A percentile compares a stretch with the other conserved stretches of the same genome.
Evolutionary conservation across 2,113 vertebrate species (phyloP).

Genomic region (Lasiurus cinereus): DNA sequence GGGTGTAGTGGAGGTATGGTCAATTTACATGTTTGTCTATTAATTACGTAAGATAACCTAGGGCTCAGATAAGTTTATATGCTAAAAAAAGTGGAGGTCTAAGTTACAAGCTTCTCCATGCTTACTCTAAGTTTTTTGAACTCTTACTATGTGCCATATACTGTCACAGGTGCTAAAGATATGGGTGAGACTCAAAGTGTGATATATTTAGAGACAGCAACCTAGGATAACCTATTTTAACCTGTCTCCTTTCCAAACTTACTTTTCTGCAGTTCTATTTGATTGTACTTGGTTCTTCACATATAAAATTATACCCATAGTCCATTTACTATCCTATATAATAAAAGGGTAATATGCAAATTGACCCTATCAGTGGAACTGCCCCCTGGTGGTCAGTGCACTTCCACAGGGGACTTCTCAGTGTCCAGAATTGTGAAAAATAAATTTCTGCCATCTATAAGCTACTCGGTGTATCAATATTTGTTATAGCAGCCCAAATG

Average conservation of each 20-base stretch:
- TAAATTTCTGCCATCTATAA: background rate
- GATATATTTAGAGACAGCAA: background rate
- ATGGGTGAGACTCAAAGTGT: background rate
- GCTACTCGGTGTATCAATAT: background rate
- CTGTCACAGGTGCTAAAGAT: constrained; percentile 7
- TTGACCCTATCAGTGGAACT: too few species aligned
- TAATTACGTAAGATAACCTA: background rate
- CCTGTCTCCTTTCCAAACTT: background rate
- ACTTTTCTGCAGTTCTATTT: background rate
- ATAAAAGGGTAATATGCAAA: too few species aligned
- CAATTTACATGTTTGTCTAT: too few species aligned
- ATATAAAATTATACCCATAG: background rate
- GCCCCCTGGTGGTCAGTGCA: too few species aligned
- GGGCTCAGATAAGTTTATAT: background rate
- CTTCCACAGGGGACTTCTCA: background rate
- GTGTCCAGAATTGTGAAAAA: background rate
- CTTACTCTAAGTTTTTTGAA: constrained; percentile 29
- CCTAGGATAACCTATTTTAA: background rate
- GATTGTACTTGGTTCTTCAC: background rate
- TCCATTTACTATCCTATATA: background rate
- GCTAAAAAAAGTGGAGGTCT: background rate
- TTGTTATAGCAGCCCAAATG: background rate
- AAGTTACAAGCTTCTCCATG: background rate
- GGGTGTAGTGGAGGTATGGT: too few species aligned
- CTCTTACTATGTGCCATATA: background rate